Evolutionary conservation across 2,888 invertebrate species (phyloP).

Genomic region (Globia sparganii): DNA sequence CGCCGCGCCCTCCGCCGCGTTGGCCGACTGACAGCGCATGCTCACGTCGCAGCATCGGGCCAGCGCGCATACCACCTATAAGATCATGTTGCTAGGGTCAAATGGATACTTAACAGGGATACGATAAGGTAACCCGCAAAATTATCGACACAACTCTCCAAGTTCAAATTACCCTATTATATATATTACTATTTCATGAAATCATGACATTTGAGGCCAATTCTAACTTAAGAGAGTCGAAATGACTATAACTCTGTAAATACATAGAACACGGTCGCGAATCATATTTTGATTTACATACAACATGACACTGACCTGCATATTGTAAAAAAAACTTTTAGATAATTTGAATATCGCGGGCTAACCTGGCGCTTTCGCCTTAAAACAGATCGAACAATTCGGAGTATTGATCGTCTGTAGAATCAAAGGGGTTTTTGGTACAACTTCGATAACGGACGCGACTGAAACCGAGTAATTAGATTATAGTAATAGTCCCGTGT

Average conservation of each 20-base stretch:
- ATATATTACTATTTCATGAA: neutral
- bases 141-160: neutral
- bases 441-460: neutral
- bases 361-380: neutral
- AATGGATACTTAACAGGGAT: neutral
- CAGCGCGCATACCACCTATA: conserved; percentile 95
- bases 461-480: neutral
- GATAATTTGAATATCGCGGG: neutral
- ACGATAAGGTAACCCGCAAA: neutral
- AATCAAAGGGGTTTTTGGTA: neutral
- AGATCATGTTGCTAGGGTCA: too few relatives aligned
- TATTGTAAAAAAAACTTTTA: neutral
- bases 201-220: neutral
- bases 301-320: neutral
- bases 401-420: neutral
- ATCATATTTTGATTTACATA: neutral
- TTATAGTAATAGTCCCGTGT: neutral
- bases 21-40: conserved; percentile 90
- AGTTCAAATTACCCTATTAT: neutral
- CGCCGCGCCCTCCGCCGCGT: conserved; percentile 88
- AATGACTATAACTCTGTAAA: too few relatives aligned
- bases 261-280: too few relatives aligned
- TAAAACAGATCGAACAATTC: neutral
- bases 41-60: conserved; percentile 98
- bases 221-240: neutral